Percentiles rank a stretch among this genome's conserved stretches.
Conservation (phyloP, 92 coral and sea anemone species). For the Epizoanthus rinbou region DNA sequence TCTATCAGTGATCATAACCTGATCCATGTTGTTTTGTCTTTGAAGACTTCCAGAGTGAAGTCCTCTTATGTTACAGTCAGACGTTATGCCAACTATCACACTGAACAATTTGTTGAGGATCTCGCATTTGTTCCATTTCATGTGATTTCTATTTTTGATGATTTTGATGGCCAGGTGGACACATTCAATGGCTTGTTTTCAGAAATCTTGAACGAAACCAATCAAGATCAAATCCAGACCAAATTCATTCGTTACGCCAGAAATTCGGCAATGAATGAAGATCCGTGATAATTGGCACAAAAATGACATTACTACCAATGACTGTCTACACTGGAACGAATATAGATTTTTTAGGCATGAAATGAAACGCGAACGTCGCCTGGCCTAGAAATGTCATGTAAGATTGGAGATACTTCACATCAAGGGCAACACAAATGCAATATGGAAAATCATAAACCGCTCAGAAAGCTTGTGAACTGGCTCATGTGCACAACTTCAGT, state of each 20-base stretch:
- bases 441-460: no score
- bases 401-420: no score
- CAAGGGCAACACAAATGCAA: no score
- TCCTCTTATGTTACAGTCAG: slow-evolving; percentile 61
- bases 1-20: slow-evolving; percentile 65
- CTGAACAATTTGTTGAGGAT: slow-evolving; percentile 55
- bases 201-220: slow-evolving; percentile 47
- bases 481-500: no score
- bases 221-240: slow-evolving; percentile 45
- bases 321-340: slow-evolving; percentile 56
- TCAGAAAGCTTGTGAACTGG: no score
- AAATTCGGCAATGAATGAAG: slow-evolving; percentile 29
- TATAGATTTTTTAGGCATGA: slow-evolving; percentile 62
- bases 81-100: slow-evolving; percentile 50
- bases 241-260: slow-evolving; percentile 29
- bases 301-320: slow-evolving; percentile 42
- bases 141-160: slow-evolving; percentile 52
- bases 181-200: slow-evolving; percentile 50
- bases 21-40: slow-evolving; percentile 52
- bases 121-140: slow-evolving; percentile 60
- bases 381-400: slow-evolving; percentile 15
- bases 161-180: slow-evolving; percentile 53
- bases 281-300: slow-evolving; percentile 53
- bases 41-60: slow-evolving; percentile 53
- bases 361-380: slow-evolving; percentile 54